A percentile compares a stretch with the other conserved stretches of the same genome.
Evolutionary conservation across 2,888 invertebrate species (phyloP).

Genomic region (Neria commutata): DNA sequence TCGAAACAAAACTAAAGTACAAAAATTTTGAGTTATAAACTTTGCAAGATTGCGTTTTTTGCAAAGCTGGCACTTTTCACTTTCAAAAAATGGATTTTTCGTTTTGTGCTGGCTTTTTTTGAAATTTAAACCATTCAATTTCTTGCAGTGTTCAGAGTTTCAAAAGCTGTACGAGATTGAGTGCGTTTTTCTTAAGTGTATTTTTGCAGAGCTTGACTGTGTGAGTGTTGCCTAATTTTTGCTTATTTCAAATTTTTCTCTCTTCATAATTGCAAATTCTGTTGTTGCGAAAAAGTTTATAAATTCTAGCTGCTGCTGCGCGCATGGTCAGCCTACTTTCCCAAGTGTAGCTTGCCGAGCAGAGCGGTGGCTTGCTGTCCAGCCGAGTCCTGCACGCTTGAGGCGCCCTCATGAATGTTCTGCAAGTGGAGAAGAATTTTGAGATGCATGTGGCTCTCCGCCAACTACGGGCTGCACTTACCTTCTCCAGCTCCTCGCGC

Average conservation of each 20-base stretch:
- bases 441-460: too few relatives aligned
- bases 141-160: too few relatives aligned
- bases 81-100: neutral
- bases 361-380: conserved; percentile 55
- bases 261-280: too few relatives aligned
- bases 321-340: conserved; percentile 34
- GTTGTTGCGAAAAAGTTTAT: too few relatives aligned
- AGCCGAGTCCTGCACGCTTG: conserved; percentile 54
- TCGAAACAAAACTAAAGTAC: too few relatives aligned
- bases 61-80: neutral
- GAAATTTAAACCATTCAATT: too few relatives aligned
- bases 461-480: conserved; percentile 17
- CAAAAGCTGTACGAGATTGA: too few relatives aligned
- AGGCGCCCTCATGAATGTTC: conserved; percentile 54
- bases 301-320: neutral
- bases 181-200: too few relatives aligned
- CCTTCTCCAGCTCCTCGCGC: conserved; percentile 61
- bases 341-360: conserved; percentile 58
- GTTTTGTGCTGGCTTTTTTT: neutral
- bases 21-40: neutral
- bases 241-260: neutral
- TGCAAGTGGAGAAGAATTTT: conserved; percentile 27
- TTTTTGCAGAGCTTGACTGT: neutral
- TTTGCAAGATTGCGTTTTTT: neutral
- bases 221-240: too few relatives aligned